Evolutionary conservation across 2,797 vertebrate species (phyloP).

Genomic region (Epinephelus awoara): DNA sequence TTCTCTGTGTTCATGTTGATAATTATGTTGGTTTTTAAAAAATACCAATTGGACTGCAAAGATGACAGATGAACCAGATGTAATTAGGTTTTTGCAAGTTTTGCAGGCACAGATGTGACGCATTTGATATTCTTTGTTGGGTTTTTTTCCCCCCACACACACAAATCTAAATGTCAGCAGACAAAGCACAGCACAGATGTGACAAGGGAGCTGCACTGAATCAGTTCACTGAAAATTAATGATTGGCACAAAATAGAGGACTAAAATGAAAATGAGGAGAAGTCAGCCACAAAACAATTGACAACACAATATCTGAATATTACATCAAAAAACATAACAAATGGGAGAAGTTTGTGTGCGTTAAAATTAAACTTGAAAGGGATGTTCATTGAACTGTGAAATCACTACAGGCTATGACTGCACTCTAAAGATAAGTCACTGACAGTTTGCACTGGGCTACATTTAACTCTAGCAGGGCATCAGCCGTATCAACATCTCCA

Average conservation of each 20-base stretch:
- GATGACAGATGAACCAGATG: conserved; percentile 5
- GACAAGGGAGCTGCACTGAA: conserved; percentile 1
- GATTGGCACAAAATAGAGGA: background rate
- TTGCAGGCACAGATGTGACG: conserved; percentile 6
- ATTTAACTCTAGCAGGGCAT: conserved; percentile 25
- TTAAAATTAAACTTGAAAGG: conserved; percentile 27
- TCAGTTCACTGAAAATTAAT: conserved; percentile 7
- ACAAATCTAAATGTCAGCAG: conserved; percentile 33
- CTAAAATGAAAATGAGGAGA: background rate
- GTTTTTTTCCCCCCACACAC: background rate
- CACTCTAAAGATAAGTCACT: conserved; percentile 43
- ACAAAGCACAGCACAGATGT: conserved; percentile 7
- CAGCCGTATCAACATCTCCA: conserved; percentile 22
- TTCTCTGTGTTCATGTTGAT: background rate
- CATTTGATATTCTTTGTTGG: background rate
- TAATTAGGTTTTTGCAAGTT: background rate
- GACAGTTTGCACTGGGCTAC: background rate
- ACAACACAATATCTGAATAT: conserved; percentile 4
- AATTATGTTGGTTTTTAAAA: background rate
- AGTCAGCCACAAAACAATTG: conserved; percentile 5
- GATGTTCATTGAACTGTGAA: conserved; percentile 26
- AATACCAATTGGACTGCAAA: background rate
- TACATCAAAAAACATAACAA: conserved; percentile 14
- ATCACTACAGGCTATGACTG: conserved; percentile 25
- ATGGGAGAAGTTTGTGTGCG: conserved; percentile 6